Evolutionary conservation across 1,140 invertebrate genomes (phyloP).

Genomic region (Archivesica marissinica): DNA sequence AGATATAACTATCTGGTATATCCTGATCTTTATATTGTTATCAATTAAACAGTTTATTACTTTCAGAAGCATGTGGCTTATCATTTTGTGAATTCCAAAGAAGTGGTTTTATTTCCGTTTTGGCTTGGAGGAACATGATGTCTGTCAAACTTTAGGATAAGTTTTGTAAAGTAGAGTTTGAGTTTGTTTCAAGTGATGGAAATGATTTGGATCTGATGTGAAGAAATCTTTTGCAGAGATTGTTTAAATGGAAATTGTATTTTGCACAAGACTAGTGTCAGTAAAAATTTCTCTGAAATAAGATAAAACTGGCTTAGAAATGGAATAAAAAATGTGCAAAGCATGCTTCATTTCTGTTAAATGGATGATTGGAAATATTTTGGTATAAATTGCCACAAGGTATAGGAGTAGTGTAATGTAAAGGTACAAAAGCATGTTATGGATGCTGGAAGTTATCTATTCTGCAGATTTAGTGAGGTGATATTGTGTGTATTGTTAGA

Average conservation of each 20-base stretch:
- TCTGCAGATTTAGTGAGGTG: slow-evolving; percentile 36
- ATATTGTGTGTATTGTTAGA: slow-evolving; percentile 45
- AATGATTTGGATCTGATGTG: neutral
- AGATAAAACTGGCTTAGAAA: neutral
- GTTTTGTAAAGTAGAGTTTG: too few relatives aligned
- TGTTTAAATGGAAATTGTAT: neutral
- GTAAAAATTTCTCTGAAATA: neutral
- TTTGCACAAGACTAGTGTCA: neutral
- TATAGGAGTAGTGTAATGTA: neutral
- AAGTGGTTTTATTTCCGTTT: neutral
- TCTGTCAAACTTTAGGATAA: slow-evolving; percentile 1
- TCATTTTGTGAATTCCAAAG: neutral
- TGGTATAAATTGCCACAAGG: slow-evolving; percentile 5
- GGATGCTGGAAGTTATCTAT: slow-evolving; percentile 32
- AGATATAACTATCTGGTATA: neutral
- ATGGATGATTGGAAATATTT: slow-evolving; percentile 13
- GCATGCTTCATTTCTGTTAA: neutral
- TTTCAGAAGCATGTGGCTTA: slow-evolving; percentile 20
- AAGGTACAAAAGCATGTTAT: slow-evolving; percentile 36
- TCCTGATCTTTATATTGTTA: too few relatives aligned
- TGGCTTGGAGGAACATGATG: neutral
- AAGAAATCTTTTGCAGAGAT: neutral
- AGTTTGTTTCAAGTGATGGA: neutral
- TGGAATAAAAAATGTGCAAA: slow-evolving; percentile 7
- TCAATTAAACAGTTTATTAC: neutral